phyloP scores from a whole-genome alignment of 2,888 invertebrate species.

The Andrena trimmerana region DNA sequence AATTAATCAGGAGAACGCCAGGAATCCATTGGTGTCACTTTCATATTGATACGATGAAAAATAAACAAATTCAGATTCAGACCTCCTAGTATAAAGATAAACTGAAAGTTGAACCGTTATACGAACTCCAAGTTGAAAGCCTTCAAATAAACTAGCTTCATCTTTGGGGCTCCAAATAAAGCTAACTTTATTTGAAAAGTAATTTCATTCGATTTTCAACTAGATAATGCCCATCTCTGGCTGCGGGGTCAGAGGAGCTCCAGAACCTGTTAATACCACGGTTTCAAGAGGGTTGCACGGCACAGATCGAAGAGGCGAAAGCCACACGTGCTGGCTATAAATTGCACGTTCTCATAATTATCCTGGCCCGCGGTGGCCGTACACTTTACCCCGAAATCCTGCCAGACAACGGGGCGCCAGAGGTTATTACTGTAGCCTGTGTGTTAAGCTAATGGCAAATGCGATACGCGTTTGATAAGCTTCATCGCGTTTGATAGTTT shows the following conservation, averaged over 20 bases:
- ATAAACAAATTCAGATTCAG: too few species aligned
- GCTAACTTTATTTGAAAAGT: too few species aligned
- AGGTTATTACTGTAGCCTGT: constrained; percentile 50
- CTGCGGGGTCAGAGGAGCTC: constrained; percentile 1
- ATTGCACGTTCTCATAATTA: constrained; percentile 69
- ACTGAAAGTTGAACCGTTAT: too few species aligned
- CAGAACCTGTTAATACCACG: constrained; percentile 50
- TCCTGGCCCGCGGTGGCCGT: constrained; percentile 41
- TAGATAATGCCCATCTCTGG: too few species aligned
- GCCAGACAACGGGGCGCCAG: constrained; percentile 34
- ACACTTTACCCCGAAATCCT: constrained; percentile 37
- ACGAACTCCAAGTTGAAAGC: too few species aligned
- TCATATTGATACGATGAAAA: too few species aligned
- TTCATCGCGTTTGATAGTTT: constrained; percentile 36
- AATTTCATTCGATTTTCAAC: too few species aligned
- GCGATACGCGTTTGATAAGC: constrained; percentile 57
- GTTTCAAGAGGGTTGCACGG: constrained; percentile 36
- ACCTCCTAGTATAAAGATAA: too few species aligned
- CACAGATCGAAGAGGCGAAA: constrained; percentile 57
- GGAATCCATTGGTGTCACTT: too few species aligned
- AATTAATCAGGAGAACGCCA: too few species aligned
- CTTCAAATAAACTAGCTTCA: too few species aligned
- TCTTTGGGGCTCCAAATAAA: too few species aligned
- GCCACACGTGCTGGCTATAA: constrained; percentile 56
- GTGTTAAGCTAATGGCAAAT: constrained; percentile 56